phyloP scores from a whole-genome alignment of 1,140 invertebrate genomes.

The Hypsibius dujardini region DNA sequence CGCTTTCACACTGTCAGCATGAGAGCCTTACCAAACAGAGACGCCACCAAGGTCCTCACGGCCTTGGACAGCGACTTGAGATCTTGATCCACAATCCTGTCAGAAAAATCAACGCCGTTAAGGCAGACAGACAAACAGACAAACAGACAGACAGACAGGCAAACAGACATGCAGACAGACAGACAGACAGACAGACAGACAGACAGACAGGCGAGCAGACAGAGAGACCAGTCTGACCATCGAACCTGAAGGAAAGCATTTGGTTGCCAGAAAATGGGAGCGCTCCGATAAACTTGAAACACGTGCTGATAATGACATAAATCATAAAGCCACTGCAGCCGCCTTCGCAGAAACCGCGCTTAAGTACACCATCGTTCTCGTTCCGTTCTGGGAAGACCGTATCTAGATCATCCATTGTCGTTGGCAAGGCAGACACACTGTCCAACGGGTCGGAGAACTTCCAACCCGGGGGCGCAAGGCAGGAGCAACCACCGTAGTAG shows the following conservation, averaged over 20 bases:
- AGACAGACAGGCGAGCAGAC: neutral
- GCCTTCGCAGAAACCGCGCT: slow-evolving; percentile 6
- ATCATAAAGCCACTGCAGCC: neutral
- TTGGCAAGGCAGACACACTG: neutral
- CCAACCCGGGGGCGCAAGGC: neutral
- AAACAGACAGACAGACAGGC: no score
- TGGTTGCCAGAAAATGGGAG: slow-evolving; percentile 14
- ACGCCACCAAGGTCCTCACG: slow-evolving; percentile 9
- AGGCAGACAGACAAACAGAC: no score
- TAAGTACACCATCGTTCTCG: neutral
- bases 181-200: neutral
- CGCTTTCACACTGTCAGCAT: neutral
- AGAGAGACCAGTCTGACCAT: neutral
- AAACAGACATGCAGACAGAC: neutral
- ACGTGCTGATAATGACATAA: slow-evolving; percentile 2
- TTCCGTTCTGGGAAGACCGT: neutral
- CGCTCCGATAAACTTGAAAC: slow-evolving; percentile 5
- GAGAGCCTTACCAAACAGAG: neutral
- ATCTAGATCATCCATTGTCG: neutral
- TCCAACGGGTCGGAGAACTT: slow-evolving; percentile 5
- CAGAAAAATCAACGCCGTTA: neutral
- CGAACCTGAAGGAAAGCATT: slow-evolving; percentile 11
- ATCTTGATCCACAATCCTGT: slow-evolving; percentile 14
- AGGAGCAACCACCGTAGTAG: neutral
- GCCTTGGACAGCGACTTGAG: slow-evolving; percentile 6